Conservation (phyloP, 2,888 invertebrate genomes). For the Nymphalis polychloros region DNA sequence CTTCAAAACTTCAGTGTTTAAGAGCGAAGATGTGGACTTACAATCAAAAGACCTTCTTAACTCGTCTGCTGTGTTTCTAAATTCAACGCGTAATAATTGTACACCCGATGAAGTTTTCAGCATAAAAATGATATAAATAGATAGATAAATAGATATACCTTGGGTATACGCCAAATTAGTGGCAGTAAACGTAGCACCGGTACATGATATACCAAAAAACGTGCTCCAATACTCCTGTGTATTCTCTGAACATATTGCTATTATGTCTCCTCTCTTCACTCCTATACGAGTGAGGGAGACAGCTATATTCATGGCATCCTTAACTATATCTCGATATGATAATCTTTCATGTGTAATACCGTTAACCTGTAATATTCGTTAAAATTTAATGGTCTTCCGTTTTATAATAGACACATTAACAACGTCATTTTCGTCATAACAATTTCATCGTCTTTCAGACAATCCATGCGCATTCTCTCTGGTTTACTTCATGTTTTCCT, state of each 20-base stretch:
- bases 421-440: too few species aligned
- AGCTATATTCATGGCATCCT: slow-evolving; percentile 50
- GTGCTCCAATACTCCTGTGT: slow-evolving; percentile 56
- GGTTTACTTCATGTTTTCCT: too few species aligned
- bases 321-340: slow-evolving; percentile 48
- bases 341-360: slow-evolving; percentile 43
- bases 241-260: slow-evolving; percentile 63
- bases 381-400: background rate
- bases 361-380: slow-evolving; percentile 36
- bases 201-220: slow-evolving; percentile 51
- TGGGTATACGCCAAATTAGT: slow-evolving; percentile 53
- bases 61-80: too few species aligned
- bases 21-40: too few species aligned
- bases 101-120: too few species aligned
- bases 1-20: too few species aligned
- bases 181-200: slow-evolving; percentile 57
- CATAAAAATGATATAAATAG: too few species aligned
- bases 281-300: slow-evolving; percentile 52
- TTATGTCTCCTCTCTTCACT: slow-evolving; percentile 54
- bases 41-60: too few species aligned
- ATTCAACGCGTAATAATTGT: too few species aligned
- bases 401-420: too few species aligned
- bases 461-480: background rate
- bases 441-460: background rate
- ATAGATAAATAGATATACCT: slow-evolving; percentile 10